phyloP scores from a whole-genome alignment of 2,888 invertebrate genomes.

The Tanypteryx hageni region DNA sequence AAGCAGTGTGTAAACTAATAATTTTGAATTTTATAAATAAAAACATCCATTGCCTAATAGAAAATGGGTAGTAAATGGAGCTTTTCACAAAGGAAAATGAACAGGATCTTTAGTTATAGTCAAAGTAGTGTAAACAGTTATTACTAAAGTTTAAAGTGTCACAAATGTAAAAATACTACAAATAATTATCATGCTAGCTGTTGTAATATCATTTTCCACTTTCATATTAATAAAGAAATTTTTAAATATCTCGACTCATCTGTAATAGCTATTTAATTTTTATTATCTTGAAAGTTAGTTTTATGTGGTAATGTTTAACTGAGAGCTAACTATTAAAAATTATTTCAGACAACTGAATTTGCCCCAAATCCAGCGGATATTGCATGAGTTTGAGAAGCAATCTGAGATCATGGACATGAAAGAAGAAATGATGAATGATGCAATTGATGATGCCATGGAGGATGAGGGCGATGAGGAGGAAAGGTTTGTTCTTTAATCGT shows the following conservation, averaged over 20 bases:
- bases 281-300: conserved; percentile 13
- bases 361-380: conserved; percentile 98
- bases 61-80: too few relatives aligned
- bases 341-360: conserved; percentile 89
- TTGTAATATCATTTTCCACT: not conserved
- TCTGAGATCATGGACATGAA: conserved; percentile 99
- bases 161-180: not conserved
- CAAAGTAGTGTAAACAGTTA: too few relatives aligned
- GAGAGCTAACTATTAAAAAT: not conserved
- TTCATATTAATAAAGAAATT: conserved; percentile 13
- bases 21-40: too few relatives aligned
- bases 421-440: conserved; percentile 99
- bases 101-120: too few relatives aligned
- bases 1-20: too few relatives aligned
- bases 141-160: too few relatives aligned
- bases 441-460: conserved; percentile 99
- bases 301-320: not conserved
- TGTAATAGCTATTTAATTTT: conserved; percentile 52
- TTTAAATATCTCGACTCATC: conserved; percentile 39
- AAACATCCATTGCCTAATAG: too few relatives aligned
- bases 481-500: conserved; percentile 78
- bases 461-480: conserved; percentile 99
- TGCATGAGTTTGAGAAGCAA: conserved; percentile 99
- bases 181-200: not conserved
- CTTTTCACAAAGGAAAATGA: too few relatives aligned